These are phyloP conservation scores for Xiphorhynchus elegans DNA, from an alignment of 2,113 vertebrate genomes.

Conservation along the genomic window DNA sequence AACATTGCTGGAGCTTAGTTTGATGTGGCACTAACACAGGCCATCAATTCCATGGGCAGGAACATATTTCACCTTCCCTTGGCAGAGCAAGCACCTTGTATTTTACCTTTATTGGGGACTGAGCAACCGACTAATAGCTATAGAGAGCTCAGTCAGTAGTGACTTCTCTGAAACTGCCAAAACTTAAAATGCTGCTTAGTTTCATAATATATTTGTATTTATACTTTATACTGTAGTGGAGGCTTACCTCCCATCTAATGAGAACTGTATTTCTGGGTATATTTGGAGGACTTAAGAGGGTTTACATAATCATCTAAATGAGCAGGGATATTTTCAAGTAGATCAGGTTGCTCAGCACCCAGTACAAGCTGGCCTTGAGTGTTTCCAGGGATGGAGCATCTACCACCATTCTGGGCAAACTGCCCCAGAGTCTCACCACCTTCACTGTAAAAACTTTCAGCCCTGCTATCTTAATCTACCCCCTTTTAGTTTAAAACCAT, in stretches of 20 bases:
- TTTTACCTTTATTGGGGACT: neutral
- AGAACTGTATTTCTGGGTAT: neutral
- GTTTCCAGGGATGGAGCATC: neutral
- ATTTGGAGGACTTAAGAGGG: neutral
- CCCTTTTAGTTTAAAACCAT: neutral
- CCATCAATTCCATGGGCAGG: accelerated
- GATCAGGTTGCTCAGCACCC: neutral
- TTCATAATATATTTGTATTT: neutral
- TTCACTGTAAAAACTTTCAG: neutral
- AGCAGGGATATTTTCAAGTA: neutral
- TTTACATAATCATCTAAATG: neutral
- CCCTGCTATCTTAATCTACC: neutral
- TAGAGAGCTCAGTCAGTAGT: neutral
- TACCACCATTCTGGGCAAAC: accelerated
- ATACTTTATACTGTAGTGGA: neutral
- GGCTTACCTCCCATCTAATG: neutral
- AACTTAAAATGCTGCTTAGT: neutral
- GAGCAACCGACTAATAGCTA: neutral
- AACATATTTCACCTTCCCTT: neutral
- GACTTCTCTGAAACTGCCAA: neutral
- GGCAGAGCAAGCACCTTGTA: neutral
- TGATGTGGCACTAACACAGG: neutral
- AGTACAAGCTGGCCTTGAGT: neutral
- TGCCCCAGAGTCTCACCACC: neutral
- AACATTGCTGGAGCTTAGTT: neutral